Base-by-base conservation (phyloP, 2,113 vertebrate genomes). In the Nipponia nippon region DNA sequence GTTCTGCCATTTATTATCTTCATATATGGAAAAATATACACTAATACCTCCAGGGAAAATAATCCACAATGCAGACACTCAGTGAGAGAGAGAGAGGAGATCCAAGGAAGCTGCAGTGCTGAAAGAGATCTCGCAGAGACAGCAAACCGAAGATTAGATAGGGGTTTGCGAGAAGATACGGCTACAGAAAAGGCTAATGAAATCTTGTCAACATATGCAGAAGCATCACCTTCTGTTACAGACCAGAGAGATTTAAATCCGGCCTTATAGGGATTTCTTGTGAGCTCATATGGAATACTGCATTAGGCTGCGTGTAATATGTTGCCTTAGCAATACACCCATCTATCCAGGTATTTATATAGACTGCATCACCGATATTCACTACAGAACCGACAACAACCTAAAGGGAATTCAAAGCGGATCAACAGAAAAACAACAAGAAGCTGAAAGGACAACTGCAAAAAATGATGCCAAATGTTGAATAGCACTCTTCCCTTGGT, bases 1-100 rank as follows among this genome's bases (percentile, higher is more conserved):
- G 63, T 94, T 97, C 97, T 97, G 95, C 97, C 96, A 97, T 98
- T 97, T 96, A 97, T 97, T 95, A 92, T 87, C 96, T 95, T 96
- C 96, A 97, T 96, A 96, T 96, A 97, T 97, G 96, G 87, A 95
- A 95, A 97, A 97, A 97, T 76, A 96, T 44, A 94, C 83, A 79
- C 96, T 96, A 95, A 95, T 94, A 94, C 81, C 96, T 95, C 82
- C 79, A 90, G 96, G 89, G 89, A 96, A 96, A 89, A 97, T 83
- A 96, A 95, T 83, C 87, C 97, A 91, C 93, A 95, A 83, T 46
- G 42, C 73, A 87, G 91, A 84, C 56, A 32, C 44, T 89, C 84
- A 59, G 72, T 21, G 72, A 92, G 89, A 91, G 36, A 94, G 36
- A 94, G 16, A 78, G 63, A 25, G 29, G 63, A 87, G 88, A 90